Base-by-base conservation (phyloP, 2,113 vertebrate species). In the Thunnus thynnus region DNA sequence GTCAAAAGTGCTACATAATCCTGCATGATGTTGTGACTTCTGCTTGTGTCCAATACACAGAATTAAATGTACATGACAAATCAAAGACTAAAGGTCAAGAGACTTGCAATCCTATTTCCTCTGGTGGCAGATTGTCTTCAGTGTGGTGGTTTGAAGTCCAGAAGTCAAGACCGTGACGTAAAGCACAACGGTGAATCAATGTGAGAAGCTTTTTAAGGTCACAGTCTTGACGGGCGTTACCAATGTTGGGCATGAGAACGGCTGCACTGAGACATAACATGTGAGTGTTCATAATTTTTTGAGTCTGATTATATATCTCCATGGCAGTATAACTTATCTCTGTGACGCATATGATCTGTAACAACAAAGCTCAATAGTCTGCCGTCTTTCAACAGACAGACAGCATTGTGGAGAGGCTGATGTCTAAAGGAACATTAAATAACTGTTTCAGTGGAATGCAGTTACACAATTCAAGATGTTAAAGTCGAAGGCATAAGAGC, bases 271-370 rank as follows among this genome's bases (percentile, higher is more conserved):
- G 63, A 81, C 73, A 73, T n/a, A 65, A 70, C 64, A 75, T 75
- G 50, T 64, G 17, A 36, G 60, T 48, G 22, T 64, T 79, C 17
- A 17, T 36, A 22, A 22, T 16, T 55, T 22, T 76, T 63, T 57
- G 41, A 41, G 27, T 48, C 18, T 52, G 65, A 86, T 65, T 86
- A 71, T 56, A 14, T 80, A 80, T 80, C 80, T 83, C 27, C 17
- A 3, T 69, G 22, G 56, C 56, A 25, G 44, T 57, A 56, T 7
- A n/a, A 58, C 27, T 83, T 79, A 80, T 83, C 65, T 25, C 13
- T 72, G 2, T 80, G 85, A 80, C 60, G 41, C 61, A 47, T 74
- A 56, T 55, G 0, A 76, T 46, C 20, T 62, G 47, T 75, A 60
- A 67, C 13, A 55, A 25, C 46, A 72, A 56, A 68, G 14, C n/a